Conservation (phyloP, 1,140 invertebrate genomes). For the Scaptomyza pallida region DNA sequence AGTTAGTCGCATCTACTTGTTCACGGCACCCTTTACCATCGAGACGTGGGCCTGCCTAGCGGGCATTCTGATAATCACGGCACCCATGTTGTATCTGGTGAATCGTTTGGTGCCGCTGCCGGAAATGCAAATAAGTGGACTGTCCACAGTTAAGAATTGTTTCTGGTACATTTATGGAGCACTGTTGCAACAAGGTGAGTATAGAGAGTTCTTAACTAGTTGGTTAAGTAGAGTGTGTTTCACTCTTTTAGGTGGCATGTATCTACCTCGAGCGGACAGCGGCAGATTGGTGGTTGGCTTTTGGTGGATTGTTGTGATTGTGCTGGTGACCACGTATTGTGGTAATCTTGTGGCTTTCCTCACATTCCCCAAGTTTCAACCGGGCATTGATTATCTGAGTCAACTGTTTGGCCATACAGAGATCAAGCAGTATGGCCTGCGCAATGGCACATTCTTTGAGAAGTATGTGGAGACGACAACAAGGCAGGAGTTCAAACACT, state of each 20-base stretch:
- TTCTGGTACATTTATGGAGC: constrained; percentile 96
- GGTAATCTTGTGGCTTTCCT: constrained; percentile 96
- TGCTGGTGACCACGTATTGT: constrained; percentile 95
- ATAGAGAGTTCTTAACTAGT: no score
- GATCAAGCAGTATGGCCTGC: constrained; percentile 90
- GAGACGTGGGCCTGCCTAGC: constrained; percentile 93
- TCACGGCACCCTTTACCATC: constrained; percentile 92
- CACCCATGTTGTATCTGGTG: constrained; percentile 91
- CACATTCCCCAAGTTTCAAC: constrained; percentile 94
- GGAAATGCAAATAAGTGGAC: constrained; percentile 86
- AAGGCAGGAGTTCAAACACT: constrained; percentile 74
- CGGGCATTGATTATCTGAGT: constrained; percentile 89
- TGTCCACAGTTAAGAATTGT: constrained; percentile 90
- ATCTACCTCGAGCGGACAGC: constrained; percentile 92
- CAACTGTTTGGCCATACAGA: constrained; percentile 88
- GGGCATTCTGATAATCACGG: constrained; percentile 89
- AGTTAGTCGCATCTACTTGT: constrained; percentile 91
- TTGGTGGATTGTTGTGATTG: constrained; percentile 96
- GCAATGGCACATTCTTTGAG: constrained; percentile 90
- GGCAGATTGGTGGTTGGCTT: constrained; percentile 94
- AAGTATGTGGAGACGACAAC: constrained; percentile 85
- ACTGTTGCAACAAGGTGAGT: constrained; percentile 93
- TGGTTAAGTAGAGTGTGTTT: not conserved
- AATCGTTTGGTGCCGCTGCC: constrained; percentile 90
- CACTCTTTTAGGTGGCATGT: constrained; percentile 89